Evolutionary conservation across 2,113 vertebrate species (phyloP).

Genomic region (Rhegmatorhina hoffmannsi): DNA sequence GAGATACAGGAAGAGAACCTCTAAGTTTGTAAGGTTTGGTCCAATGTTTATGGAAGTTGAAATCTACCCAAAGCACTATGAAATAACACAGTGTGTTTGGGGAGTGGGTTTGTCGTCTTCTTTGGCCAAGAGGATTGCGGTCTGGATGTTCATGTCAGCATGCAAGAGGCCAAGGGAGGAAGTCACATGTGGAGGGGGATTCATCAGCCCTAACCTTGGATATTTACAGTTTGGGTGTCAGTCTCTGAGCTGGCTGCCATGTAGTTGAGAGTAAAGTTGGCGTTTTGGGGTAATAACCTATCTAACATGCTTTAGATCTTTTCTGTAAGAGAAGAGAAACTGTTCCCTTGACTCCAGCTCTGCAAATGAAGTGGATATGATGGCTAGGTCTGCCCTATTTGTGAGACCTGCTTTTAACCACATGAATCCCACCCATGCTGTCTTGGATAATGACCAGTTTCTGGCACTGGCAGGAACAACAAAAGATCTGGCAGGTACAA

Average conservation of each 20-base stretch:
- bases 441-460: neutral
- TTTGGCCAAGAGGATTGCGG: neutral
- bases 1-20: neutral
- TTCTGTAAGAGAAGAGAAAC: neutral
- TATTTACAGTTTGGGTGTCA: neutral
- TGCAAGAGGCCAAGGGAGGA: neutral
- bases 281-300: neutral
- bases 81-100: neutral
- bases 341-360: neutral
- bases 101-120: neutral
- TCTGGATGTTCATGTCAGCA: neutral
- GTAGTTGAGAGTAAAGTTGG: neutral
- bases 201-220: neutral
- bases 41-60: neutral
- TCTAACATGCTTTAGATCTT: neutral
- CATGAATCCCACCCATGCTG: neutral
- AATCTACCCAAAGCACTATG: neutral
- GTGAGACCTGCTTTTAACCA: neutral
- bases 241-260: neutral
- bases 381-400: neutral
- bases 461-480: neutral
- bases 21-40: neutral
- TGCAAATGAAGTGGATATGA: neutral
- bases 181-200: fast-evolving
- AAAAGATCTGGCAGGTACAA: neutral